These are phyloP conservation scores for Uloborus diversus DNA, from an alignment of 1,140 invertebrate species.

Conservation along the genomic window DNA sequence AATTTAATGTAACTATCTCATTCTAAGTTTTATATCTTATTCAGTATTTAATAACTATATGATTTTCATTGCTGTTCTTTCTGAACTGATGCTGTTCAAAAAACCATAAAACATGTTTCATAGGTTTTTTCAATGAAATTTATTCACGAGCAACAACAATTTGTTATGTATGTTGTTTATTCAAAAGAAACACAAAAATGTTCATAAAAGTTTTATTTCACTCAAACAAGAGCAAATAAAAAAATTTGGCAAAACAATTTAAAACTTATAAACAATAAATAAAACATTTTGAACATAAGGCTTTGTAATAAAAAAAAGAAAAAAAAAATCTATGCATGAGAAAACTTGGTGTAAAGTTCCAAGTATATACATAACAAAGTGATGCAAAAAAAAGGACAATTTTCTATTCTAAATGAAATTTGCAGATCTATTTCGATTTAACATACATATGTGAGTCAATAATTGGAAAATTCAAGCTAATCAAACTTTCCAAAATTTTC, in stretches of 20 bases:
- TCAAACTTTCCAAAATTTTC: conserved; percentile 1
- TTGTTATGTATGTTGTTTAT: too few species aligned
- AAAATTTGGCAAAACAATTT: conserved; percentile 44
- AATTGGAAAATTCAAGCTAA: neutral
- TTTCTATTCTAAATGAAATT: neutral
- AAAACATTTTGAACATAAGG: too few species aligned
- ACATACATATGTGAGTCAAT: neutral
- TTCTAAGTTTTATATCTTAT: too few species aligned
- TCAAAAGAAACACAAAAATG: neutral
- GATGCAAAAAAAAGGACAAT: conserved; percentile 13
- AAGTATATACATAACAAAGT: too few species aligned
- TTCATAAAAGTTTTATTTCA: conserved; percentile 31
- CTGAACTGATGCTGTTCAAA: too few species aligned
- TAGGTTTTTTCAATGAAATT: too few species aligned
- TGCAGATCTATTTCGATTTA: neutral
- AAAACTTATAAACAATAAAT: conserved; percentile 6
- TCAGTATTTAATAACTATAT: too few species aligned
- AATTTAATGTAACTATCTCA: too few species aligned
- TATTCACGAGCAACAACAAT: too few species aligned
- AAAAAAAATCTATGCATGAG: conserved; percentile 4
- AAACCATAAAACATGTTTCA: too few species aligned
- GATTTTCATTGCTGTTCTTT: too few species aligned
- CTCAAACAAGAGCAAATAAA: conserved; percentile 23
- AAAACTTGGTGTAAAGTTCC: conserved; percentile 51
- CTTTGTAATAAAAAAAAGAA: conserved; percentile 3